Conservation (phyloP, 2,113 vertebrate genomes). For the Corythornis vintsioides region DNA sequence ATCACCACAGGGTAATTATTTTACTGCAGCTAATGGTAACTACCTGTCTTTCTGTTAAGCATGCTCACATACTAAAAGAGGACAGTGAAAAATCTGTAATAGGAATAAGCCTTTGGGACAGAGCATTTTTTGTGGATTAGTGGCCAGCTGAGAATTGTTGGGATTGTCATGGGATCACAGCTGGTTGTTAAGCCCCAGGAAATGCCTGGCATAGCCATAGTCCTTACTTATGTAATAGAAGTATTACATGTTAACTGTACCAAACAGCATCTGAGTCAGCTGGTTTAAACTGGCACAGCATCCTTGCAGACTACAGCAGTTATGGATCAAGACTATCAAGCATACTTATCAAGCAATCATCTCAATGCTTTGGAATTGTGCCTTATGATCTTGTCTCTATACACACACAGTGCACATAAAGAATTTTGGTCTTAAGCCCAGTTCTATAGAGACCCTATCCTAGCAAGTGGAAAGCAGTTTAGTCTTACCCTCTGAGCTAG, state of each 20-base stretch:
- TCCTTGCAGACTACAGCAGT: background rate
- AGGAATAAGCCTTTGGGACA: conserved; percentile 24
- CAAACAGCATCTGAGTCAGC: background rate
- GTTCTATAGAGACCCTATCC: background rate
- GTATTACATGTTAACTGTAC: conserved; percentile 17
- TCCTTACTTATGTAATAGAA: conserved; percentile 6
- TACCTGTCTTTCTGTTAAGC: background rate
- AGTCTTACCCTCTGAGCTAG: background rate
- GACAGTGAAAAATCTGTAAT: background rate
- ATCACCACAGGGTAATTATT: background rate
- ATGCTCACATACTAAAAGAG: background rate
- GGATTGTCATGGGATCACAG: conserved; percentile 44
- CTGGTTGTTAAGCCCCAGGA: conserved; percentile 54
- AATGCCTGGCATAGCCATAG: conserved; percentile 43
- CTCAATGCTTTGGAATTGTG: background rate
- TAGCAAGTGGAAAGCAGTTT: background rate
- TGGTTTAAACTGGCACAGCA: background rate
- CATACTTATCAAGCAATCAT: background rate
- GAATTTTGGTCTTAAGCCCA: background rate
- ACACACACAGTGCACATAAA: background rate
- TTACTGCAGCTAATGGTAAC: background rate
- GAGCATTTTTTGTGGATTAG: conserved; percentile 33
- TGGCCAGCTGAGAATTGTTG: conserved; percentile 31
- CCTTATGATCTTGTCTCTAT: background rate
- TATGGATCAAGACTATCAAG: background rate